Evolutionary conservation across 2,888 invertebrate genomes (phyloP).

Genomic region (Volucella inanis): DNA sequence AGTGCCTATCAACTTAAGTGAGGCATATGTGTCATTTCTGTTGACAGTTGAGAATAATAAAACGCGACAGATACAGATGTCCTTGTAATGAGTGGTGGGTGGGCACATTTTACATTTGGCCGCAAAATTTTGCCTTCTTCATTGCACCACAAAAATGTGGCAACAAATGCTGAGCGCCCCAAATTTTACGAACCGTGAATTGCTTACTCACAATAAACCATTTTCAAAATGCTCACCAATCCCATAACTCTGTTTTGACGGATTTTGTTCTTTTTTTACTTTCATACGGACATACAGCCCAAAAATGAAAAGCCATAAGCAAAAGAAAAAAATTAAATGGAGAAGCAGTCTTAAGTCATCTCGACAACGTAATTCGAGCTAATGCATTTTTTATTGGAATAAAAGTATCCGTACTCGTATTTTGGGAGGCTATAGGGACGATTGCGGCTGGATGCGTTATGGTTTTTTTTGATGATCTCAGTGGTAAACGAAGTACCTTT

Average conservation of each 20-base stretch:
- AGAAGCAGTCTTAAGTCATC: constrained; percentile 33
- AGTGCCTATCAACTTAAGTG: constrained; percentile 5
- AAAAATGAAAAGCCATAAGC: constrained; percentile 10
- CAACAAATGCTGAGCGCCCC: not conserved
- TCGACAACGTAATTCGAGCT: constrained; percentile 36
- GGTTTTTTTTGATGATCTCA: constrained; percentile 45
- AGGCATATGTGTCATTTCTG: constrained; percentile 16
- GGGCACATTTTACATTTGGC: not conserved
- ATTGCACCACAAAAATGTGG: not conserved
- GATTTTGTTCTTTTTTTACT: not conserved
- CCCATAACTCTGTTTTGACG: not conserved
- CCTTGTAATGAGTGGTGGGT: not conserved
- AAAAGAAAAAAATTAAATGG: not conserved
- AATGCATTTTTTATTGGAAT: constrained; percentile 61
- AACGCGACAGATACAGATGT: constrained; percentile 1
- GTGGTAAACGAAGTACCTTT: not conserved
- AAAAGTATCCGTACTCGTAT: constrained; percentile 28
- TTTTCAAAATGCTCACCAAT: constrained; percentile 27
- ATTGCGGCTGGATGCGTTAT: constrained; percentile 59
- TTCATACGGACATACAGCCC: not conserved
- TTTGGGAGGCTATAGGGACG: constrained; percentile 13
- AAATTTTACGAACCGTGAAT: constrained; percentile 45
- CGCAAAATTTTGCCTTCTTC: not conserved
- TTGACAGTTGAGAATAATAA: constrained; percentile 36
- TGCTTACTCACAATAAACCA: constrained; percentile 53